These are phyloP conservation scores for Haplotaxodon microlepis DNA, from an alignment of 2,113 vertebrate genomes.

Conservation along the genomic window DNA sequence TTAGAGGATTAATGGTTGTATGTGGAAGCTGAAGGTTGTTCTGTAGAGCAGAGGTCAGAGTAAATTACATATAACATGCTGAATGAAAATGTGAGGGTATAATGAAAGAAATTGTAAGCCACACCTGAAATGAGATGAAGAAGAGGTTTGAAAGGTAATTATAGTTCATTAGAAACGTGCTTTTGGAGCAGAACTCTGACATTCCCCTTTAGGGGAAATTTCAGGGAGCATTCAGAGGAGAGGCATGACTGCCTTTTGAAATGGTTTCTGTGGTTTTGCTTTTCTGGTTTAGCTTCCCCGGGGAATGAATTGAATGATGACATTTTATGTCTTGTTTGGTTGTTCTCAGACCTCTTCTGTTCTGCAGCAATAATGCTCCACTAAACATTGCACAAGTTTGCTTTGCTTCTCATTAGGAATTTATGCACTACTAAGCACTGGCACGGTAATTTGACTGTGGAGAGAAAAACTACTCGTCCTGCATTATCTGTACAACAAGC, in stretches of 20 bases:
- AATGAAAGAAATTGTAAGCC: constrained; percentile 6
- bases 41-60: constrained; percentile 19
- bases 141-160: constrained; percentile 47
- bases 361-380: neutral
- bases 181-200: constrained; percentile 32
- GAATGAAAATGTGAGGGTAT: constrained; percentile 14
- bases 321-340: neutral
- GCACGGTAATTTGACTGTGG: neutral
- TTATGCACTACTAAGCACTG: neutral
- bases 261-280: neutral
- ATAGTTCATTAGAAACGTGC: constrained; percentile 40
- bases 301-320: neutral
- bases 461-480: neutral
- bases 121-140: constrained; percentile 11
- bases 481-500: neutral
- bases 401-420: neutral
- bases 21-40: constrained; percentile 25
- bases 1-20: constrained; percentile 6
- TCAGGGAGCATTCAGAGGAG: constrained; percentile 10
- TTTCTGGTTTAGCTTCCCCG: neutral
- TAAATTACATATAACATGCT: constrained; percentile 14
- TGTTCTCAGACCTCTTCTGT: neutral
- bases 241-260: constrained; percentile 10
- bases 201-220: constrained; percentile 17
- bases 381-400: neutral